phyloP scores from a whole-genome alignment of 2,888 invertebrate genomes.

The Malthinus flaveolus region DNA sequence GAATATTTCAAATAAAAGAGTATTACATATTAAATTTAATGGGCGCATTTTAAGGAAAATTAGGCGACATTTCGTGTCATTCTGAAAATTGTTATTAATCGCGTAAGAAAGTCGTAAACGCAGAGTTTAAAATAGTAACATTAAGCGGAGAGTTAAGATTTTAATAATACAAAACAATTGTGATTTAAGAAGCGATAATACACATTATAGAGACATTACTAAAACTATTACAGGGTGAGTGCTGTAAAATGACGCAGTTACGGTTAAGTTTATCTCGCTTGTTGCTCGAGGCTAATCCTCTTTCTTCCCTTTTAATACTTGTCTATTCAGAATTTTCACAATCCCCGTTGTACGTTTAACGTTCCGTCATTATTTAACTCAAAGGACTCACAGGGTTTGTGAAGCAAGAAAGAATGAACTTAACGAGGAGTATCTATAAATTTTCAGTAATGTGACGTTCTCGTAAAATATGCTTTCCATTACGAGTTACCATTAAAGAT shows the following conservation, averaged over 20 bases:
- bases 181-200: constrained; percentile 31
- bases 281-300: constrained; percentile 42
- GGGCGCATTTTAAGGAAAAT: background rate
- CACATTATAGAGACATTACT: constrained; percentile 33
- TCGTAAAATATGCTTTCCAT: constrained; percentile 53
- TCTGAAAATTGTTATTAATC: constrained; percentile 23
- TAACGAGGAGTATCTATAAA: constrained; percentile 34
- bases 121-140: constrained; percentile 14
- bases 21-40: too few relatives aligned
- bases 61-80: constrained; percentile 11
- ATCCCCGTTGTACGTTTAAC: constrained; percentile 16
- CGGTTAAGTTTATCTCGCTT: constrained; percentile 39
- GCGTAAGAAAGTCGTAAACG: constrained; percentile 13
- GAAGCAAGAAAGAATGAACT: constrained; percentile 37
- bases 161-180: constrained; percentile 27
- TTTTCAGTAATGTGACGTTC: constrained; percentile 45
- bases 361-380: constrained; percentile 25
- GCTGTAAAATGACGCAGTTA: constrained; percentile 36
- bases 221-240: constrained; percentile 32
- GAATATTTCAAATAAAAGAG: too few relatives aligned
- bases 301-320: constrained; percentile 40
- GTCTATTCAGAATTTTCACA: constrained; percentile 29
- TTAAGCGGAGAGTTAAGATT: constrained; percentile 23
- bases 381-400: constrained; percentile 15
- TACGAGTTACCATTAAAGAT: constrained; percentile 52